phyloP scores from a whole-genome alignment of 1,140 invertebrate species.

The Platyscapa corneri region DNA sequence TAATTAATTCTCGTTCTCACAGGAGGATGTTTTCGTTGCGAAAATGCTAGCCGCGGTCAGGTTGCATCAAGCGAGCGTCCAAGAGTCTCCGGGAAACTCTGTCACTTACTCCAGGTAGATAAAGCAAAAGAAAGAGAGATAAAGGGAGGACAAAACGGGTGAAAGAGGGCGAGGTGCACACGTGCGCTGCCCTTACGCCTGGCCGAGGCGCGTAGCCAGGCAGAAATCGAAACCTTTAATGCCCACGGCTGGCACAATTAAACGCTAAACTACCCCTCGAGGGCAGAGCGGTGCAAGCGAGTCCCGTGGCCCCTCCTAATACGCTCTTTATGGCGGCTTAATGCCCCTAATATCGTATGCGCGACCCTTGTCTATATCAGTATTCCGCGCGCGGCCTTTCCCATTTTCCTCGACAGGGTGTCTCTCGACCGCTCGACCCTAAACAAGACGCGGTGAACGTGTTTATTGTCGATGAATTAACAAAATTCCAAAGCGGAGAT shows the following conservation, averaged over 20 bases:
- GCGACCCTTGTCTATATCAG: constrained; percentile 72
- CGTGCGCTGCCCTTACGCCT: not conserved
- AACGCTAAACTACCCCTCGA: constrained; percentile 75
- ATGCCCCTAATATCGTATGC: constrained; percentile 72
- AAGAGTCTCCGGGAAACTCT: not conserved
- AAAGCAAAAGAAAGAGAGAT: not conserved
- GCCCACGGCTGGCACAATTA: constrained; percentile 72
- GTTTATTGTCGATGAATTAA: constrained; percentile 45
- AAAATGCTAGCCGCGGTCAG: too few relatives aligned
- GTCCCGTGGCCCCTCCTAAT: constrained; percentile 65
- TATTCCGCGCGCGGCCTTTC: constrained; percentile 55
- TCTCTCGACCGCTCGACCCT: not conserved
- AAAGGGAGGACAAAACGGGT: not conserved
- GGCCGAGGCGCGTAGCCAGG: constrained; percentile 61
- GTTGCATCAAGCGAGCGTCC: too few relatives aligned
- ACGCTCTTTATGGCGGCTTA: constrained; percentile 75
- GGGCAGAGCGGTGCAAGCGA: constrained; percentile 56
- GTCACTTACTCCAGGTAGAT: not conserved
- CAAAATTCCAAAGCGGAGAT: not conserved
- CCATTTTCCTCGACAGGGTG: constrained; percentile 28
- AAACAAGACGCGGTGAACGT: constrained; percentile 10
- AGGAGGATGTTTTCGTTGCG: not conserved
- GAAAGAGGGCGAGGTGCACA: not conserved
- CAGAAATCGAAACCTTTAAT: constrained; percentile 75
- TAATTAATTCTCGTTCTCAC: constrained; percentile 22